Base-by-base conservation (phyloP, 2,797 vertebrate species). In the Phrynocephalus guinanensis region DNA sequence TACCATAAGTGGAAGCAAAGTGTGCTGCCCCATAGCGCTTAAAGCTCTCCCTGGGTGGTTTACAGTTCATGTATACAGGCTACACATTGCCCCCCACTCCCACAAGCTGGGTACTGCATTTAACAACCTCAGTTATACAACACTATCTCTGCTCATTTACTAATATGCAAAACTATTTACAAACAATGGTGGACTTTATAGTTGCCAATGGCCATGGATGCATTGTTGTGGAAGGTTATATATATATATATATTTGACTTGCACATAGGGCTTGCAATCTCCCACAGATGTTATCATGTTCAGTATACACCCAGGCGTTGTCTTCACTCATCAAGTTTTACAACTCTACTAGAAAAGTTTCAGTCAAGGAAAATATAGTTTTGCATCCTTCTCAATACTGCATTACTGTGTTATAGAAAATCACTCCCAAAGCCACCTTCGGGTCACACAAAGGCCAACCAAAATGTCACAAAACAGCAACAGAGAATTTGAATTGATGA, bases 301-400 rank as follows among this genome's bases (percentile, higher is more conserved):
- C 2, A 72, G 30, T 24, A 60, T 75, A 20, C 6, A 82, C 66
- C n/a, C 38, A 63, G 16, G 63, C 50, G 38, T 13, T 60, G 52
- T 63, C 15, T 48, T 86, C 85, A 79, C 52, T 79, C 30, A 72
- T 63, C 68, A 22, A 16, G 52, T 60, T 80, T 86, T n/a, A 52
- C 9, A 82, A 24, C 44, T 33, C 15, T 56, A 68, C 2, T 15
- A 68, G 38, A 15, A 50, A 50, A 28, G 63, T 28, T 26, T 8
- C 7, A 76, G 24, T 73, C 20, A 26, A 30, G 10, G 75, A 30
- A 7, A 75, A 84, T 63, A 52, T 63, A 28, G 50, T 22, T 16
- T 76, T 76, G 20, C 11, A 3, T 11, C 44, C 44, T 67, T 22
- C 30, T 50, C 50, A 38, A 16, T 68, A 82, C n/a, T 24, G 50